Evolutionary conservation across 2,797 vertebrate genomes (phyloP).

Genomic region (Phalanger gymnotis): DNA sequence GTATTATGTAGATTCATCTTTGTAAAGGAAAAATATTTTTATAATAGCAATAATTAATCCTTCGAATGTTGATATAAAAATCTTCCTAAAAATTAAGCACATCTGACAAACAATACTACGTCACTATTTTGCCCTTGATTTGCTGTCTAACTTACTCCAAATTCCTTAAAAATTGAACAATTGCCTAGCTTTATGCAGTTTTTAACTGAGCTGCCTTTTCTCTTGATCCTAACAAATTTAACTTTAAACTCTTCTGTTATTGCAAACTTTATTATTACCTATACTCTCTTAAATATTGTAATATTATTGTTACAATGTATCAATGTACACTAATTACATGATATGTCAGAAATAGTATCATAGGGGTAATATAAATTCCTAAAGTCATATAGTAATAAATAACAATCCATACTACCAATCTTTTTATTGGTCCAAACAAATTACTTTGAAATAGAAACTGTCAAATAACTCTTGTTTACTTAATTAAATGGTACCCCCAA

Average conservation of each 20-base stretch:
- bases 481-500: neutral
- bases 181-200: neutral
- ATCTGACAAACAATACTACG: neutral
- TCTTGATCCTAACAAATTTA: neutral
- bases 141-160: neutral
- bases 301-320: constrained; percentile 6
- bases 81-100: constrained; percentile 4
- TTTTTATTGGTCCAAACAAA: neutral
- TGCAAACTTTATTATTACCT: neutral
- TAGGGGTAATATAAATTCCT: constrained; percentile 1
- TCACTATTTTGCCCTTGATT: constrained; percentile 3
- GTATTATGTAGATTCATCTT: neutral
- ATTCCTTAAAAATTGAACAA: constrained; percentile 17
- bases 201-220: neutral
- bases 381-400: constrained; percentile 1
- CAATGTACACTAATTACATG: neutral
- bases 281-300: neutral
- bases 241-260: neutral
- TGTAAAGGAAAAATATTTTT: neutral
- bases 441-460: neutral
- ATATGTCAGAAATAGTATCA: neutral
- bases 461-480: neutral
- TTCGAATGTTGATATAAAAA: neutral
- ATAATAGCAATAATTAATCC: neutral
- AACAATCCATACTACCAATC: neutral